phyloP scores from a whole-genome alignment of 2,888 invertebrate genomes.

The Polylopha cassiicola region DNA sequence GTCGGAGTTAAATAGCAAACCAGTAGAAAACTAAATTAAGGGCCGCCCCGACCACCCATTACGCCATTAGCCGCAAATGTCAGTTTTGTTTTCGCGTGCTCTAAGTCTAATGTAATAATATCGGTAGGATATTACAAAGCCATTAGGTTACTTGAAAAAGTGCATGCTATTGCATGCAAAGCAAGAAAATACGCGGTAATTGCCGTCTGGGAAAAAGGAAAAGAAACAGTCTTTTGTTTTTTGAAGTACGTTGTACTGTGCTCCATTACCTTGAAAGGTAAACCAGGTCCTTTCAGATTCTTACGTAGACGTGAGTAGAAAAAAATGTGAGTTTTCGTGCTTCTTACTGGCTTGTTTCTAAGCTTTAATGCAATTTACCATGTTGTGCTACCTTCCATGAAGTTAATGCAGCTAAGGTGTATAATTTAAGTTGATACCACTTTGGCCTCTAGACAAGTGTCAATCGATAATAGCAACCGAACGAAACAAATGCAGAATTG shows the following conservation, averaged over 20 bases:
- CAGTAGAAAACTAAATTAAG: conserved; percentile 29
- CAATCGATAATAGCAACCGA: too few species aligned
- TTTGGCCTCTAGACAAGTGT: too few species aligned
- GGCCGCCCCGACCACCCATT: conserved; percentile 29
- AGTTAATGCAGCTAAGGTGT: too few species aligned
- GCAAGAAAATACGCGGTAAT: conserved; percentile 19
- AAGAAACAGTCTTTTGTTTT: conserved; percentile 15
- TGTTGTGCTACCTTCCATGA: too few species aligned
- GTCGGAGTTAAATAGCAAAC: conserved; percentile 27
- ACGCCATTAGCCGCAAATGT: conserved; percentile 38
- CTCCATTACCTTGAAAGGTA: conserved; percentile 14
- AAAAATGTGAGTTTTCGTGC: too few species aligned
- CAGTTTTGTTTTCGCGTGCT: conserved; percentile 37
- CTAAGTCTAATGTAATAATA: conserved; percentile 44
- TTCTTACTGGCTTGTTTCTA: too few species aligned
- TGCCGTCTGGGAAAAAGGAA: conserved; percentile 8
- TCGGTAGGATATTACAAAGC: conserved; percentile 48
- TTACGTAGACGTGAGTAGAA: too few species aligned
- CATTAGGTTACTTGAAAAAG: conserved; percentile 42
- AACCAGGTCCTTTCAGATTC: conserved; percentile 12
- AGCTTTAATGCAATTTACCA: too few species aligned
- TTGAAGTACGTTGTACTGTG: conserved; percentile 5
- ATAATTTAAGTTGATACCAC: too few species aligned
- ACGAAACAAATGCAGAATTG: too few species aligned
- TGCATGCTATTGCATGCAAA: conserved; percentile 28